phyloP scores from a whole-genome alignment of 2,797 vertebrate genomes.

The Todus mexicanus region DNA sequence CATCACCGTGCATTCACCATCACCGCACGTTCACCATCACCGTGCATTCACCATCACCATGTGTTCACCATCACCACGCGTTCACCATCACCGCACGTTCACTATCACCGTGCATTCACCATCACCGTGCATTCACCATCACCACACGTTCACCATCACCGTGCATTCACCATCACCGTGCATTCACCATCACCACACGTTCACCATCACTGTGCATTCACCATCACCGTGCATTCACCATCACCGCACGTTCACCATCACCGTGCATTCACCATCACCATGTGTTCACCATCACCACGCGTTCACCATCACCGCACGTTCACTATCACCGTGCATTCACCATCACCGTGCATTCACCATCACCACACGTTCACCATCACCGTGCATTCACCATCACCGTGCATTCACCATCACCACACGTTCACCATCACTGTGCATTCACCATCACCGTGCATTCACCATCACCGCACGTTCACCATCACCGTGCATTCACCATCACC shows the following conservation, averaged over 20 bases:
- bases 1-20: neutral
- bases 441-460: rapidly evolving
- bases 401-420: rapidly evolving
- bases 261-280: no score
- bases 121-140: neutral
- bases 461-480: neutral
- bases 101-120: rapidly evolving
- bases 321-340: neutral
- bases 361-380: no score
- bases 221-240: rapidly evolving
- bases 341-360: no score
- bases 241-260: neutral
- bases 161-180: neutral
- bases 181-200: rapidly evolving
- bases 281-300: no score
- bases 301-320: no score
- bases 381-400: neutral
- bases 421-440: neutral
- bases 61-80: neutral
- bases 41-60: rapidly evolving
- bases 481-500: no score
- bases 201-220: neutral
- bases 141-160: no score
- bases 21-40: neutral
- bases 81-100: neutral